Evolutionary conservation across 2,888 invertebrate genomes (phyloP), one percentile per base, ranked within the genome.

Genomic region (Rhingia rostrata): DNA sequence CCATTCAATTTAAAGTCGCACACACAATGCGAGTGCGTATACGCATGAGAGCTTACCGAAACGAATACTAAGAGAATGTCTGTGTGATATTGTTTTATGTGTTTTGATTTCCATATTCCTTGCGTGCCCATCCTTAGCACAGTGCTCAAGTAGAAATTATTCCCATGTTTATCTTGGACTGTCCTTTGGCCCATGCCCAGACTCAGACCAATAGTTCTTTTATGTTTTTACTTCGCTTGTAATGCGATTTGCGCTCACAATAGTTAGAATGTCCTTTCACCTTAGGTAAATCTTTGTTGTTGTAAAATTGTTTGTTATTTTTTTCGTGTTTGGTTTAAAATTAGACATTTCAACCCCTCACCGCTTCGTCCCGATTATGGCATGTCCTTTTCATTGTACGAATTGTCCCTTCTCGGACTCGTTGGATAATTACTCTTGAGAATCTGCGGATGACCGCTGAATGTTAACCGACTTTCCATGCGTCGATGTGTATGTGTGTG

Each of bases 1-100:
- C 80, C 80, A 70, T 79, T 84, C 61, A 84, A 61, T 80, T 84
- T 84, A 80, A 84, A 84, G 66, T 74, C 73, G 72, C 67, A 78
- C 73, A 78, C 78, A 69, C 12, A 66, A 72, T 79, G 67, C 66
- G 67, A 45, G 51, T 80, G 66, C 74, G 75, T 74, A 66, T 83
- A 84, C 84, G 84, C 84, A 84, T 70, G 69, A 75, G 45, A 54
- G 41, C 54, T 61, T 60, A 54, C 58, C 47, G 43, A 33, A 63
- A 43, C 14, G n/a, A 10, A 10, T 49, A 49, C 12, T 5, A 2
- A 45, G 12, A 41, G 64, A 63, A 35, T 58, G 49, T 60, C 41
- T 78, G 56, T 22, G 78, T 73, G 54, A 58, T 12, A 35, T 35
- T 74, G 30, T 56, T 22, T 33, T 79, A 39, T 84, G 58, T 84